phyloP scores from a whole-genome alignment of 2,113 vertebrate genomes.

The Podarcis cretensis region DNA sequence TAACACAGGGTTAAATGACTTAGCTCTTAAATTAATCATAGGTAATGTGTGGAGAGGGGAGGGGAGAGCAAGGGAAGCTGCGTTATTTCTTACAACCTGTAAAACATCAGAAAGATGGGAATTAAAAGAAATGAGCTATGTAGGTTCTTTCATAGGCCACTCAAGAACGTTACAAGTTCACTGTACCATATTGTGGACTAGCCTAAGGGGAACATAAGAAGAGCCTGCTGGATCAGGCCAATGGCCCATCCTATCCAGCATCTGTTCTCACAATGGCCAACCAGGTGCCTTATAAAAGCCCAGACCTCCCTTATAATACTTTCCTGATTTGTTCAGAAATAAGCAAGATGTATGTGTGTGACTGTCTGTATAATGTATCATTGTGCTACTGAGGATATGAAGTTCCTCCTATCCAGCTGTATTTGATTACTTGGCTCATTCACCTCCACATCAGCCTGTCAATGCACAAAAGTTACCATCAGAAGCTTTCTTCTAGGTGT shows the following conservation, averaged over 20 bases:
- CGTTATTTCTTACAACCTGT: background rate
- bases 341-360: too few relatives aligned
- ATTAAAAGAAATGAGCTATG: background rate
- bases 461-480: background rate
- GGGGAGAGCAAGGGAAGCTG: background rate
- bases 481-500: background rate
- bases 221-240: too few relatives aligned
- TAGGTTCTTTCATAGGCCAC: background rate
- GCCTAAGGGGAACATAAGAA: too few relatives aligned
- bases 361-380: too few relatives aligned
- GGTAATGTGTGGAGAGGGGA: background rate
- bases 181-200: background rate
- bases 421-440: too few relatives aligned
- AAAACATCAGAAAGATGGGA: background rate
- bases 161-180: background rate
- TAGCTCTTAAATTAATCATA: background rate
- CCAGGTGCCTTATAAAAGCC: too few relatives aligned
- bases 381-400: background rate
- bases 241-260: too few relatives aligned
- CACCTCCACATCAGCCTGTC: background rate
- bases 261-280: too few relatives aligned
- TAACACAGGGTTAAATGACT: conserved; percentile 4
- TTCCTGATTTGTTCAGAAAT: background rate
- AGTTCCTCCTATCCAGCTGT: too few relatives aligned
- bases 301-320: background rate